phyloP scores from a whole-genome alignment of 2,113 vertebrate genomes.

The Eulemur rufifrons region DNA sequence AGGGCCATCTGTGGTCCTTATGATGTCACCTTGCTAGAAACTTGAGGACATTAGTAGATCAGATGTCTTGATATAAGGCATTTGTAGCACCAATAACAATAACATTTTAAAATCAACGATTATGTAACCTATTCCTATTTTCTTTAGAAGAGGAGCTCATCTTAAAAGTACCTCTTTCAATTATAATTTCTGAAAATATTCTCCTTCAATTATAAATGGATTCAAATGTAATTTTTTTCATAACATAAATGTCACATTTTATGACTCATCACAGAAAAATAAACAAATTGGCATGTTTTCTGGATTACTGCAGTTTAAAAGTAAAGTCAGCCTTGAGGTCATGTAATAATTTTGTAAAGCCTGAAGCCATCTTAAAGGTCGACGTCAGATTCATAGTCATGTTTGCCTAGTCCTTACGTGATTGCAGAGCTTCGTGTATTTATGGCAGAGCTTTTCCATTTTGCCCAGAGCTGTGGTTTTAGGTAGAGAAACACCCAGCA shows the following conservation, averaged over 20 bases:
- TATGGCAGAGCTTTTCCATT: background rate
- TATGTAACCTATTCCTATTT: background rate
- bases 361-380: background rate
- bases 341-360: background rate
- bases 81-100: background rate
- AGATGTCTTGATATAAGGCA: background rate
- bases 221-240: conserved; percentile 36
- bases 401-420: background rate
- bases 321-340: conserved; percentile 5
- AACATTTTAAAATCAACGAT: conserved; percentile 27
- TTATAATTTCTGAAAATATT: background rate
- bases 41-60: background rate
- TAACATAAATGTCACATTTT: background rate
- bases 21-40: conserved; percentile 24
- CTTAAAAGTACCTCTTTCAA: background rate
- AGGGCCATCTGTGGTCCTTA: background rate
- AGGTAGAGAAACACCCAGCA: background rate
- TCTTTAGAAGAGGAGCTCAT: background rate
- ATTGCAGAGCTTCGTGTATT: background rate
- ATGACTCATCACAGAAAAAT: background rate
- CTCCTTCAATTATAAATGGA: conserved; percentile 25
- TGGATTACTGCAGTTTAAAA: conserved; percentile 15
- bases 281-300: background rate
- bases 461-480: conserved; percentile 6
- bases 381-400: background rate